Base-by-base conservation (phyloP, 2,113 vertebrate genomes). In the Ardeotis arabs region DNA sequence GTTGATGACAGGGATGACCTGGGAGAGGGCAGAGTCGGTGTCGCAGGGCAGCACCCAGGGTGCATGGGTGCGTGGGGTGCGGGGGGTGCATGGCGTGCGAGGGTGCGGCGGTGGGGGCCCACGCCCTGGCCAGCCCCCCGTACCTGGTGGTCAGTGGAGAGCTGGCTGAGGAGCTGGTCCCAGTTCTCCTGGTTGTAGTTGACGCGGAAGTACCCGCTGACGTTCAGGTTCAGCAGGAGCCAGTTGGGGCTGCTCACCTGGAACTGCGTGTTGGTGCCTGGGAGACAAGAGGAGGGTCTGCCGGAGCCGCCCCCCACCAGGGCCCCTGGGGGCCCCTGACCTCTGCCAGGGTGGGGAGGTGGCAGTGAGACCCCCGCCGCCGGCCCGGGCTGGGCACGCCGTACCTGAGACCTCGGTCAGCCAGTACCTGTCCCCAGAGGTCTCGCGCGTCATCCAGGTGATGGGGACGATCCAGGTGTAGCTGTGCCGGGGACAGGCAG, bases 131-230 rank as follows among this genome's bases (percentile, higher is more conserved):
- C 0, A 1, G 0, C 72, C 56, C 56, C 12, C 0, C 3, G 1
- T 84, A 99, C 99, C 96, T 7, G 3, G 5, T 78, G 98, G 64
- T 98, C 0, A 0, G 0, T 45, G 24, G 3, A 17, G 70, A 99
- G 98, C 95, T 90, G 92, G 0, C 0, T 0, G 8, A 99, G 91
- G 55, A 99, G 98, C 74, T 31, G 97, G 3, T 93, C 12, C 99
- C 99, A 99, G 98, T 99, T 99, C 6, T 3, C 39, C 0, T 29
- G 9, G n/a, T 99, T 98, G 6, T 99, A 99, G 96, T 99, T 99
- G 93, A 99, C 99, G 31, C 98, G 98, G 98, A 98, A 99, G 82
- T 99, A 99, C 47, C 99, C 99, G 0, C 94, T 97, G 68, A 99
- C 98, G 0, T 99, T 15, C 15, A 98, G 17, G 92, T 99, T 99